Conservation (phyloP, 2,797 vertebrate genomes). For the Nyctibius grandis region DNA sequence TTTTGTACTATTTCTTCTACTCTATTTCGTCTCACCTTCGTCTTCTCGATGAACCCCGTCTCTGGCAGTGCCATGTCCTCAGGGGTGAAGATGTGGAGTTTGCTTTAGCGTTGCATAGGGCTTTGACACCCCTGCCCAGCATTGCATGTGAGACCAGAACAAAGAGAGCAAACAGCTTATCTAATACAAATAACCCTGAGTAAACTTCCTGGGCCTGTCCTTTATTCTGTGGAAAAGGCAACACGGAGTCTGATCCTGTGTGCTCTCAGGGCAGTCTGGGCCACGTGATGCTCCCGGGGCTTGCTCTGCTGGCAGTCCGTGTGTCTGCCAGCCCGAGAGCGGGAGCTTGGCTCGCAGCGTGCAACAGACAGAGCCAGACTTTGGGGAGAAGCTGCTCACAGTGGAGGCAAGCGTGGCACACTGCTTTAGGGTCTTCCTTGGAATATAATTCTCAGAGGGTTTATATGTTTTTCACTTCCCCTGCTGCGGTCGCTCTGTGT, state of each 20-base stretch:
- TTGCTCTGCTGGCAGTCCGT: background rate
- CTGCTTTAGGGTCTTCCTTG: background rate
- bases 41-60: background rate
- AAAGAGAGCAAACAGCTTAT: constrained; percentile 45
- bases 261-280: fast-evolving
- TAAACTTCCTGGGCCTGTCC: constrained; percentile 53
- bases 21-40: background rate
- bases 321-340: background rate
- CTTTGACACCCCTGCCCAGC: background rate
- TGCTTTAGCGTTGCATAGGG: background rate
- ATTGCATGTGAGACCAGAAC: background rate
- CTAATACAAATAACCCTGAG: constrained; percentile 46
- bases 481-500: too few species aligned
- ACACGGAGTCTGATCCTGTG: fast-evolving
- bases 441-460: fast-evolving
- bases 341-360: fast-evolving
- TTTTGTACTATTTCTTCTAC: background rate
- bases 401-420: fast-evolving
- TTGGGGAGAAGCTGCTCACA: background rate
- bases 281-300: background rate
- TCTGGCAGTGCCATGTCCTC: background rate
- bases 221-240: background rate
- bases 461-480: background rate
- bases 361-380: fast-evolving
- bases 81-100: background rate